Conservation (phyloP, 2,797 vertebrate species). For the Phalloptychus januarius region DNA sequence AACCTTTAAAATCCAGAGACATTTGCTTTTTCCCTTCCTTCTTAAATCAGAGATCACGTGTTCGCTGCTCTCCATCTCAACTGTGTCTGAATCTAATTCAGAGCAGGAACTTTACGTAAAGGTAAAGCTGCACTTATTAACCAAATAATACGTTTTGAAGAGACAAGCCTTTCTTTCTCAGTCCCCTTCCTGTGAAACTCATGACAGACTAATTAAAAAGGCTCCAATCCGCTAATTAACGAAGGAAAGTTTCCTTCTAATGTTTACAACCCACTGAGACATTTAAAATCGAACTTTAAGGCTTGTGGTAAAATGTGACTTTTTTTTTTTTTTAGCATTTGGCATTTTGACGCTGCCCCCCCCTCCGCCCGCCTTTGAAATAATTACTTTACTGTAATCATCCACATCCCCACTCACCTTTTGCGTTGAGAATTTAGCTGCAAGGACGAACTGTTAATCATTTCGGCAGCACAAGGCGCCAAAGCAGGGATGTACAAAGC, state of each 20-base stretch:
- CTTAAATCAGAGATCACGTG: slow-evolving; percentile 17
- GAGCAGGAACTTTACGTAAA: slow-evolving; percentile 25
- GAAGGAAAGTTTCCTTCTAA: slow-evolving; percentile 37
- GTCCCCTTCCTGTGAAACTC: background rate
- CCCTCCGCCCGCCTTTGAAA: slow-evolving; percentile 48
- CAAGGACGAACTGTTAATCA: slow-evolving; percentile 34
- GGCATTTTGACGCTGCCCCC: slow-evolving; percentile 12
- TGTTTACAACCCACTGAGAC: slow-evolving; percentile 23
- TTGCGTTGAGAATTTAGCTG: slow-evolving; percentile 34
- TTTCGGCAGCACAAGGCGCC: slow-evolving; percentile 11
- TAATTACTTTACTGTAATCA: slow-evolving; percentile 36
- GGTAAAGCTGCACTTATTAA: background rate
- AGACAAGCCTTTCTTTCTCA: background rate
- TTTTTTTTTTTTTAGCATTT: background rate
- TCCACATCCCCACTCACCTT: slow-evolving; percentile 26
- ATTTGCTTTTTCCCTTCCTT: slow-evolving; percentile 2
- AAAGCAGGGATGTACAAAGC: slow-evolving; percentile 8
- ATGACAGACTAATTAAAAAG: slow-evolving; percentile 65
- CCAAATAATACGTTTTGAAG: background rate
- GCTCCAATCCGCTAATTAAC: slow-evolving; percentile 65
- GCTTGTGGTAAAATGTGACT: slow-evolving; percentile 10
- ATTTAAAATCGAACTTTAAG: slow-evolving; percentile 38
- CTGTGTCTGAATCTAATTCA: slow-evolving; percentile 36
- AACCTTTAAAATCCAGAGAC: slow-evolving; percentile 11
- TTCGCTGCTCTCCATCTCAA: slow-evolving; percentile 28